Conservation (phyloP, 2,888 invertebrate genomes). For the Geotrupes spiniger region DNA sequence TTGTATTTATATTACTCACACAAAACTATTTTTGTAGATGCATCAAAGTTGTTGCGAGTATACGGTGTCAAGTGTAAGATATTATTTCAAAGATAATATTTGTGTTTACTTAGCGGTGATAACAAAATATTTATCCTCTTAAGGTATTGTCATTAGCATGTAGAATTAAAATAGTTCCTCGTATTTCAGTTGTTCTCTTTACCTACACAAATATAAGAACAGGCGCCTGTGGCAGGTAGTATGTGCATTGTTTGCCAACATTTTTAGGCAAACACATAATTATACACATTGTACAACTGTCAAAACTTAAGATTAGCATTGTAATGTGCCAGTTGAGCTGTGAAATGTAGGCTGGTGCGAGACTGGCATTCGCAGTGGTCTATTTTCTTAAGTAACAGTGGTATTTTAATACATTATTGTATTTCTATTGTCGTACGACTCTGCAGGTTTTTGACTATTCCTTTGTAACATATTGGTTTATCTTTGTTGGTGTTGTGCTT, state of each 20-base stretch:
- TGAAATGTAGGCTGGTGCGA: constrained; percentile 35
- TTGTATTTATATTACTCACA: no score
- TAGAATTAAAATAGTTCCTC: not conserved
- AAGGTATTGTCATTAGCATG: no score
- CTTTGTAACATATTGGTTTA: constrained; percentile 41
- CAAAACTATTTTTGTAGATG: no score
- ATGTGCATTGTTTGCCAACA: constrained; percentile 41
- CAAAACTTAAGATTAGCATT: constrained; percentile 49
- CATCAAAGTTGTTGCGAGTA: no score
- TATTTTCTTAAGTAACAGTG: constrained; percentile 1
- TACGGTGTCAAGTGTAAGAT: no score
- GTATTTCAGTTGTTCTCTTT: not conserved
- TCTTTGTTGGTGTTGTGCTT: constrained; percentile 12
- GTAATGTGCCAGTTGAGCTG: constrained; percentile 33
- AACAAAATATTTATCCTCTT: no score
- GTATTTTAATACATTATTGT: constrained; percentile 1
- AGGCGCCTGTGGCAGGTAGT: constrained; percentile 34
- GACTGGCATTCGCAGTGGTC: not conserved
- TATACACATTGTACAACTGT: constrained; percentile 48
- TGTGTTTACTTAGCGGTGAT: no score
- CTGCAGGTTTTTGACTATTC: constrained; percentile 39
- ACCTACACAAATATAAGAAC: not conserved
- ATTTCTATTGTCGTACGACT: constrained; percentile 28
- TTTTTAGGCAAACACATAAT: constrained; percentile 48
- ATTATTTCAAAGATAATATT: no score